These are phyloP conservation scores for Malaclemys terrapin DNA, from an alignment of 2,113 vertebrate genomes.

Conservation along the genomic window DNA sequence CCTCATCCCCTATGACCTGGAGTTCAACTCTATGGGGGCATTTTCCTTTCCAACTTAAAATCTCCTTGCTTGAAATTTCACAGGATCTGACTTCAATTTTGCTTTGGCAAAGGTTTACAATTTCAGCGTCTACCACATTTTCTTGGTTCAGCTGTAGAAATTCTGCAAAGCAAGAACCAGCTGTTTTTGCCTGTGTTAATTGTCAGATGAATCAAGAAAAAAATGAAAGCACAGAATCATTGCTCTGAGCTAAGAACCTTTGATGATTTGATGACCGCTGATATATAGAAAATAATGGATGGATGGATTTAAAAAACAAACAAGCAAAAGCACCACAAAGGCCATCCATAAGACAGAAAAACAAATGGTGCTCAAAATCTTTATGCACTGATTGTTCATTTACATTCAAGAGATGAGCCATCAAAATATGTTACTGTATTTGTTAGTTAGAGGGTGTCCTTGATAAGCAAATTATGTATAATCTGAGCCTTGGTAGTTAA, in stretches of 20 bases:
- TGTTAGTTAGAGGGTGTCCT: slow-evolving; percentile 32
- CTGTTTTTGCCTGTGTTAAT: not conserved
- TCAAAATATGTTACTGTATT: slow-evolving; percentile 31
- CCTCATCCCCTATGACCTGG: not conserved
- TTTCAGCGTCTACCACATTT: not conserved
- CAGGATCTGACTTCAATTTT: slow-evolving; percentile 1
- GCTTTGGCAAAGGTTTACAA: not conserved
- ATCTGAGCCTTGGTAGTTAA: slow-evolving; percentile 13
- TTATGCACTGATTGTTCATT: slow-evolving; percentile 34
- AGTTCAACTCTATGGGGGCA: not conserved
- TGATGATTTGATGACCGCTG: slow-evolving; percentile 1
- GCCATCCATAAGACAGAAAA: not conserved
- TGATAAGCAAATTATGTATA: slow-evolving; percentile 49
- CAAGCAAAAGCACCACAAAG: not conserved
- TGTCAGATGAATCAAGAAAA: slow-evolving; percentile 39
- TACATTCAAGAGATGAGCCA: not conserved
- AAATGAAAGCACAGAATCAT: not conserved
- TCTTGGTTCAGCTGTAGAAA: not conserved
- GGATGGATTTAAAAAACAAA: slow-evolving; percentile 13
- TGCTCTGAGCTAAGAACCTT: slow-evolving; percentile 1
- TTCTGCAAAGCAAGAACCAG: not conserved
- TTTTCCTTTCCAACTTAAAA: not conserved
- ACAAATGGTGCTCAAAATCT: not conserved
- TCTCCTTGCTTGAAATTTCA: not conserved
- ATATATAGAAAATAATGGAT: not conserved